These are phyloP conservation scores for Perca fluviatilis DNA, from an alignment of 2,113 vertebrate species.

Conservation along the genomic window DNA sequence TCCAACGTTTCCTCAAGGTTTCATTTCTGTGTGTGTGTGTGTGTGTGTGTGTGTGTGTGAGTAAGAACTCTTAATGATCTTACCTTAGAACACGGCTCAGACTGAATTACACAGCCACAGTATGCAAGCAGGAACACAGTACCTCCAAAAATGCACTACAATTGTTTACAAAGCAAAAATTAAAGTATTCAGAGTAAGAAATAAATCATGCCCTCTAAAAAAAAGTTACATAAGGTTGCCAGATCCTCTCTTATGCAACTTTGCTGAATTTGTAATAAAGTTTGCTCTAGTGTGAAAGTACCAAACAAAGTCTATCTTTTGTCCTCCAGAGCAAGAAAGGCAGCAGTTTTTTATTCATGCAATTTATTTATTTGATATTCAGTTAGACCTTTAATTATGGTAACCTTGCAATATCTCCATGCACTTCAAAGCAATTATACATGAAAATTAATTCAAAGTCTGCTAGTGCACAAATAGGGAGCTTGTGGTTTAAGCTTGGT, in stretches of 20 bases:
- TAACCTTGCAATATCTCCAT: constrained; percentile 31
- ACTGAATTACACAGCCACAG: constrained; percentile 12
- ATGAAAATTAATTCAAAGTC: constrained; percentile 44
- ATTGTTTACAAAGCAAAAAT: constrained; percentile 30
- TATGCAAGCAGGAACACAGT: not conserved
- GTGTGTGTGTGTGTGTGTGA: too few species aligned
- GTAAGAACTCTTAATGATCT: not conserved
- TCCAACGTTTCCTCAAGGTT: too few species aligned
- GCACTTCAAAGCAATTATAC: constrained; percentile 56
- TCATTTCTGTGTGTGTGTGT: too few species aligned
- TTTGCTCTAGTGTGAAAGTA: constrained; percentile 23
- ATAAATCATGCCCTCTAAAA: constrained; percentile 2
- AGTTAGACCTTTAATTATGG: constrained; percentile 44
- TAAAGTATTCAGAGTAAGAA: not conserved
- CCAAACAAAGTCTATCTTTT: constrained; percentile 22
- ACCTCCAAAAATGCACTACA: constrained; percentile 1
- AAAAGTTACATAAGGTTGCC: constrained; percentile 15
- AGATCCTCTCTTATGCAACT: constrained; percentile 4
- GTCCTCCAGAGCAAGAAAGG: constrained; percentile 37
- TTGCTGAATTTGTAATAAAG: constrained; percentile 50
- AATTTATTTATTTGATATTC: constrained; percentile 48
- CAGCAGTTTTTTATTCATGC: constrained; percentile 32
- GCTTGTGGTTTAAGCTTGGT: constrained; percentile 9
- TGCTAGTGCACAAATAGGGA: constrained; percentile 8
- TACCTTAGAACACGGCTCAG: constrained; percentile 1